These are phyloP conservation scores for Synergus umbraculus DNA, from an alignment of 2,888 invertebrate species.

Conservation along the genomic window DNA sequence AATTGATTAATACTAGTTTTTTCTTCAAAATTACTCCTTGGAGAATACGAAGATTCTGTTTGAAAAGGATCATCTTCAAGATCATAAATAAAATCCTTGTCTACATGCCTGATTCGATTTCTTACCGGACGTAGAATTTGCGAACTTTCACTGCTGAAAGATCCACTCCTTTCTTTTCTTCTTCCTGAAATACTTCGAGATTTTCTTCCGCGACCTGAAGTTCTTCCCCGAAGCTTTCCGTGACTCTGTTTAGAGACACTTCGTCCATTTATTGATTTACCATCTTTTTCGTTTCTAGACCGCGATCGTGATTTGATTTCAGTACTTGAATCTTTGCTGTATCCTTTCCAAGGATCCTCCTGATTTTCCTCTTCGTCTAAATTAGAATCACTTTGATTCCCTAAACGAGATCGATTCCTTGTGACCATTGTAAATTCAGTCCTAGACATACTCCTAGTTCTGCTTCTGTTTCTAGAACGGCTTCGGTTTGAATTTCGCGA, in stretches of 20 bases:
- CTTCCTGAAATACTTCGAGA: background rate
- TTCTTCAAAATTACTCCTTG: background rate
- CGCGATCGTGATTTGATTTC: constrained; percentile 8
- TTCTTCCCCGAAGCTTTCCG: background rate
- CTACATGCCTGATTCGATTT: constrained; percentile 82
- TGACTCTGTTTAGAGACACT: background rate
- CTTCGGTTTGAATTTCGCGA: background rate
- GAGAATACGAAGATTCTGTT: constrained; percentile 48
- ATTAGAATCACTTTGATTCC: background rate
- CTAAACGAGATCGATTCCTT: background rate
- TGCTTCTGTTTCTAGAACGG: background rate
- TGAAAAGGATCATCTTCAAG: constrained; percentile 76
- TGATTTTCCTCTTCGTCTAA: background rate
- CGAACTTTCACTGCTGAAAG: constrained; percentile 29
- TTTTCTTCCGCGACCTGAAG: background rate
- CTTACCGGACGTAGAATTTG: constrained; percentile 81
- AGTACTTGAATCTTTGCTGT: background rate
- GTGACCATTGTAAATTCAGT: background rate
- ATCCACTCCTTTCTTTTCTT: background rate
- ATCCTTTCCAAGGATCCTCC: constrained; percentile 25
- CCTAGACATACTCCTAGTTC: background rate
- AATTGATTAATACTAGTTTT: background rate
- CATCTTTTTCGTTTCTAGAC: constrained; percentile 33
- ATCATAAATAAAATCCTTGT: constrained; percentile 87
- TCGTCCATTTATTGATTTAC: background rate